phyloP scores from a whole-genome alignment of 2,797 vertebrate genomes.

The Columba guinea region DNA sequence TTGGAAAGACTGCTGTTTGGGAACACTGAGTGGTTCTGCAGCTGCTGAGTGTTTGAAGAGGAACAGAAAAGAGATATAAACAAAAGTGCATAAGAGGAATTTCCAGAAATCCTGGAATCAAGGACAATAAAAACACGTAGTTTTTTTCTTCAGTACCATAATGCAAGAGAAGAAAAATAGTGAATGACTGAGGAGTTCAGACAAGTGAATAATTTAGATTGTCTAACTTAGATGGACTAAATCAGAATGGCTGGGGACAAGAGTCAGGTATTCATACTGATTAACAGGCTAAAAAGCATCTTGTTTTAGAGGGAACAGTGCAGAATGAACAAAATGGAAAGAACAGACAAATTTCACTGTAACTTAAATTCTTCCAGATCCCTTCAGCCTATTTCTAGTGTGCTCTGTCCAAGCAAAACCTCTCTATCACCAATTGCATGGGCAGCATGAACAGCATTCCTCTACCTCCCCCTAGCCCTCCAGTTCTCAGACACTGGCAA shows the following conservation, averaged over 20 bases:
- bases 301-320: not conserved
- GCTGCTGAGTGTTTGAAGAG: not conserved
- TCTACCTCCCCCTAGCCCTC: not conserved
- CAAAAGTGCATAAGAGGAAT: not conserved
- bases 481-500: not conserved
- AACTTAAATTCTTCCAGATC: not conserved
- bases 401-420: not conserved
- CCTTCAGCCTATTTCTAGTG: not conserved
- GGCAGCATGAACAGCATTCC: not conserved
- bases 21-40: not conserved
- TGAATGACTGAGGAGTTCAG: not conserved
- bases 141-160: not conserved
- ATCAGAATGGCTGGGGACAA: not conserved
- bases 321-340: not conserved
- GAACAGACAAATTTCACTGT: not conserved
- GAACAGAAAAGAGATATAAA: not conserved
- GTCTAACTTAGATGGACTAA: not conserved
- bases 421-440: fast-evolving
- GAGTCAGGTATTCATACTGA: not conserved
- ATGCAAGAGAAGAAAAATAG: not conserved
- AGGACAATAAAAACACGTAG: not conserved
- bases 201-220: not conserved
- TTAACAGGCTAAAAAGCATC: not conserved
- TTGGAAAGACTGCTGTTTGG: not conserved
- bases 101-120: not conserved